A percentile compares a stretch with the other conserved stretches of the same genome.
Evolutionary conservation across 2,888 invertebrate genomes (phyloP).

Genomic region (Nymphalis polychloros): DNA sequence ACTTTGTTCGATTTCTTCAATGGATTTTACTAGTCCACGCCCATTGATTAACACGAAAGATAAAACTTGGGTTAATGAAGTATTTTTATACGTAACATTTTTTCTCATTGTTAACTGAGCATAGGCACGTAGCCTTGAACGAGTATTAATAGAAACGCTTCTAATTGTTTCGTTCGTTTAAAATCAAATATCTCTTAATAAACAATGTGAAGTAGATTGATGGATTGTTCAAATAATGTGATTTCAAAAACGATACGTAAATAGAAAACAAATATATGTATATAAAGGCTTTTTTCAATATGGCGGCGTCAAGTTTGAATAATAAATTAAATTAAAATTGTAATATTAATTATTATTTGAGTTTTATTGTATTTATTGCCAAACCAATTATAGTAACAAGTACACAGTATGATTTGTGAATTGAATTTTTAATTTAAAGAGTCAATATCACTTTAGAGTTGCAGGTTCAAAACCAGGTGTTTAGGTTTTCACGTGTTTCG

Average conservation of each 20-base stretch:
- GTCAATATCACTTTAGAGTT: too few species aligned
- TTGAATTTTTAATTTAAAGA: too few species aligned
- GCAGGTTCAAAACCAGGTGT: too few species aligned
- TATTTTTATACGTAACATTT: conserved; percentile 72
- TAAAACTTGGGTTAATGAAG: conserved; percentile 73
- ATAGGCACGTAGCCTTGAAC: conserved; percentile 44
- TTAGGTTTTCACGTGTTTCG: too few species aligned
- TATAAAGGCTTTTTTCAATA: too few species aligned
- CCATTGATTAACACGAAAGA: conserved; percentile 74
- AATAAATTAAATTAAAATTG: not conserved
- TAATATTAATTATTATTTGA: too few species aligned
- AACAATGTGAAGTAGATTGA: too few species aligned
- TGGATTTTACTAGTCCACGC: conserved; percentile 68
- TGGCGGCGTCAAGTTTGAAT: too few species aligned
- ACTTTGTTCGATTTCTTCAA: conserved; percentile 45
- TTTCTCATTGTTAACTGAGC: conserved; percentile 72
- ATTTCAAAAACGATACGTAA: not conserved
- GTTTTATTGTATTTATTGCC: too few species aligned
- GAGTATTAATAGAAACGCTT: conserved; percentile 28
- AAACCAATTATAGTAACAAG: too few species aligned
- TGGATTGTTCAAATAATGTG: not conserved
- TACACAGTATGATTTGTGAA: too few species aligned
- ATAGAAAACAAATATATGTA: not conserved
- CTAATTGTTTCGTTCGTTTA: conserved; percentile 13
- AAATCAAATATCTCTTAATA: too few species aligned